A percentile compares a stretch with the other conserved stretches of the same genome.
Evolutionary conservation across 2,113 vertebrate species (phyloP).

Genomic region (Campylomormyrus numenius): DNA sequence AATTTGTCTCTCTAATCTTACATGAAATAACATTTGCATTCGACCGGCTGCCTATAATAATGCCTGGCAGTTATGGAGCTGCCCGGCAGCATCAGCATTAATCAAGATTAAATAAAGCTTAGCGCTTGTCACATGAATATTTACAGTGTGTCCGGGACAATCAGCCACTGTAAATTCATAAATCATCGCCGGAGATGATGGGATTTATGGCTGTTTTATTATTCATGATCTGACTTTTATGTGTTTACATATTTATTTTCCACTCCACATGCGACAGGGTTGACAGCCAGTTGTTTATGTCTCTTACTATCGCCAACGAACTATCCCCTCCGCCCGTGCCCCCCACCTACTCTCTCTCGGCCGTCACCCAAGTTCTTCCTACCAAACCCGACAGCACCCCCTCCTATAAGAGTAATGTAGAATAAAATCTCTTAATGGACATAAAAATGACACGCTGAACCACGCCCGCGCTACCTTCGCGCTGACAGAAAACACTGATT

Average conservation of each 20-base stretch:
- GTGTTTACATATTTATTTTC: constrained; percentile 60
- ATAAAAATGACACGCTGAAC: background rate
- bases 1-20: constrained; percentile 48
- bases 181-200: constrained; percentile 63
- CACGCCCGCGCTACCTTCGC: background rate
- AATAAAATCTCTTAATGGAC: background rate
- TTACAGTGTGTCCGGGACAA: constrained; percentile 48
- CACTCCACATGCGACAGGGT: constrained; percentile 40
- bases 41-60: constrained; percentile 45
- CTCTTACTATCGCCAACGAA: background rate
- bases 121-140: constrained; percentile 48
- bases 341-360: too few relatives aligned
- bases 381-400: constrained; percentile 13
- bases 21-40: constrained; percentile 52
- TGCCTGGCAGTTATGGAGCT: constrained; percentile 44
- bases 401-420: background rate
- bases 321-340: background rate
- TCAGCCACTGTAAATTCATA: constrained; percentile 62
- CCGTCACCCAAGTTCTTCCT: background rate
- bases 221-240: constrained; percentile 73
- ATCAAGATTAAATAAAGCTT: constrained; percentile 64
- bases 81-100: constrained; percentile 54
- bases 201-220: constrained; percentile 64
- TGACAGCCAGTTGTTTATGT: constrained; percentile 33
- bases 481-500: background rate